Conservation (phyloP, 2,888 invertebrate species). For the Drosophila neoperkinsi region DNA sequence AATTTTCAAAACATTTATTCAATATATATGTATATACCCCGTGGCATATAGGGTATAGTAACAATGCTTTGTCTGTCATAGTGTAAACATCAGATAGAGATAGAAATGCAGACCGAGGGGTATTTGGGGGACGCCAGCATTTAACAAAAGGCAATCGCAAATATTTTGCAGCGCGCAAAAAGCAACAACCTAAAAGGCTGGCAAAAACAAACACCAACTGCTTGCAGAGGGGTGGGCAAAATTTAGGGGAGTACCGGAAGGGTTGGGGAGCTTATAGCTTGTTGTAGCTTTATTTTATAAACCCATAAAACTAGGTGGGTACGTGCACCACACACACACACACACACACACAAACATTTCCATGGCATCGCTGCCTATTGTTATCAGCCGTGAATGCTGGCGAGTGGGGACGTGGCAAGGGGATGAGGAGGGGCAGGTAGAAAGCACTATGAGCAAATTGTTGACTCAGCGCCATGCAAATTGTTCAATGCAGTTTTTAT, state of each 20-base stretch:
- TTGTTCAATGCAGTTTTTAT: slow-evolving; percentile 67
- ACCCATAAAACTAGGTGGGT: slow-evolving; percentile 28
- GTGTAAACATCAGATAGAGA: slow-evolving; percentile 43
- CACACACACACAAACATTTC: slow-evolving; percentile 16
- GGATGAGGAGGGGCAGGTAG: background rate
- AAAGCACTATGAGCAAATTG: slow-evolving; percentile 53
- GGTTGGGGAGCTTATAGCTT: slow-evolving; percentile 16
- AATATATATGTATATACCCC: background rate
- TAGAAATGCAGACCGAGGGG: slow-evolving; percentile 24
- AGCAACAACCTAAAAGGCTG: slow-evolving; percentile 46
- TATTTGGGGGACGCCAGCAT: slow-evolving; percentile 37
- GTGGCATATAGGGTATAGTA: slow-evolving; percentile 16
- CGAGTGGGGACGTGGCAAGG: background rate
- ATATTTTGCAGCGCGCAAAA: slow-evolving; percentile 60
- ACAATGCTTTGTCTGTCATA: slow-evolving; percentile 48
- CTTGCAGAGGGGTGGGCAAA: background rate
- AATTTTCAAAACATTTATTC: background rate
- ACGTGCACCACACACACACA: slow-evolving; percentile 20
- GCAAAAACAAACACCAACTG: slow-evolving; percentile 32
- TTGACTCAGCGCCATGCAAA: slow-evolving; percentile 72
- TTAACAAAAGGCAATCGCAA: slow-evolving; percentile 75
- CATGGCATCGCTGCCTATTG: slow-evolving; percentile 57
- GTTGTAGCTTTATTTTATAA: slow-evolving; percentile 43
- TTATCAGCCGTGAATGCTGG: slow-evolving; percentile 54
- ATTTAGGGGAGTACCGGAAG: background rate